Base-by-base conservation (phyloP, 2,888 invertebrate species). In the Eudemis profundana region DNA sequence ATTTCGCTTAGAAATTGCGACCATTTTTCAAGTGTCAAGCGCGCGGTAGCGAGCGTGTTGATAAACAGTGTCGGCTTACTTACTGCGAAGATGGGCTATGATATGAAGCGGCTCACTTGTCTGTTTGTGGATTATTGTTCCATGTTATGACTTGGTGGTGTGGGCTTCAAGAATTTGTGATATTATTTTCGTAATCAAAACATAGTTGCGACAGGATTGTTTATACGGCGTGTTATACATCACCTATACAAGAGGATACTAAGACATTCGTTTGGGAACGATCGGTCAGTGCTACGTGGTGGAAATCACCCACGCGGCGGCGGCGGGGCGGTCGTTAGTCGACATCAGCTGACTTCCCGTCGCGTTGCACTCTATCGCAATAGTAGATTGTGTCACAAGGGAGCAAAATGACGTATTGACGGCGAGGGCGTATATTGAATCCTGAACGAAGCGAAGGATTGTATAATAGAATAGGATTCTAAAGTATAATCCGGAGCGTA, bases 51-150 rank as follows among this genome's bases (percentile, higher is more conserved):
- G 74, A 72, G 74, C 76, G 79, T 89, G 87, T 90, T 89, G 86
- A 89, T 89, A 90, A 90, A 90, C 87, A 90, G 89, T 89, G 85
- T 89, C 87, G 77, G 78, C 78, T 90, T 87, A 77, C 78, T 90
- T 87, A 80, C 86, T 74, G 81, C 73, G 75, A 78, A 76, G 79
- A 80, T 81, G 76, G 76, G 74, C 78, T 77, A 75, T 77, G 74
- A 70, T 77, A 75, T 77, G 74, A 70, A 69, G 70, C 71, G 67
- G 71, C 72, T 75, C 74, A 78, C 68, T 74, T 75, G 69, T 73
- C 74, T 69, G 72, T 75, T 71, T 70, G 75, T 81, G 81, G 80
- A 82, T 78, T 66, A 74, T 79, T 76, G 70, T 69, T 70, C 67
- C 69, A 77, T 82, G 79, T 86, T 83, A 79, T 83, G 83, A 80